Base-by-base conservation (phyloP, 2,888 invertebrate genomes). In the Pasiphila rectangulata region DNA sequence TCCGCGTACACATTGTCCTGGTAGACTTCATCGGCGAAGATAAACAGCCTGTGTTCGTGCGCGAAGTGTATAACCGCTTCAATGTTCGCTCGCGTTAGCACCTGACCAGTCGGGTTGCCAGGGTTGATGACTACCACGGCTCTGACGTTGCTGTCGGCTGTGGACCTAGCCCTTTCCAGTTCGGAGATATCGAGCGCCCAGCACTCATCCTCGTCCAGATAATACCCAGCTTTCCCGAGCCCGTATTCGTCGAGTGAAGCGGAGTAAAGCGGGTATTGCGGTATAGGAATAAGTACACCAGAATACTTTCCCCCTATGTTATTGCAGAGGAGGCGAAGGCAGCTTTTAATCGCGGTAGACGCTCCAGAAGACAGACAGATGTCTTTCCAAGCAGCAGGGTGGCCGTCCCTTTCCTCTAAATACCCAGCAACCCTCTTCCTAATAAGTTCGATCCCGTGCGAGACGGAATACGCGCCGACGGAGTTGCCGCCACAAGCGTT, bases 181-280 rank as follows among this genome's bases (percentile, higher is more conserved):
- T 98, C 98, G 0, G 80, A 60, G 1, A 92, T 80, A 57, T 94
- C 92, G 59, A 99, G 78, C 0, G 93, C 93, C 99, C 99, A 99
- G 54, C 92, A 92, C 39, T 91, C 91, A 0, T 91, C 91, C 78
- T 99, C 99, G 71, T 98, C 93, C 65, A 99, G 86, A 79, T 94
- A 98, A 78, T 99, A 99, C 7, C 94, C 93, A 27, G 95, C 90
- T 90, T 95, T 92, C 5, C 86, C 74, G 73, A 98, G 92, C 44
- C 95, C 94, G 72, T 95, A 96, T 83, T 99, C 98, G 1, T 97
- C 93, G 27, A 98, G 86, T 0, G 96, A 93, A 0, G 98, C 98
- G 0, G 98, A 97, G 83, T 98, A 99, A 1, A 99, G 87, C 0
- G 99, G 99, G 83, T 99, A 99, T 72, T 99, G 98, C 0, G 99